Base-by-base conservation (phyloP, 37 sponge, comb jelly and placozoan genomes). In the Aplysina aerophoba region DNA sequence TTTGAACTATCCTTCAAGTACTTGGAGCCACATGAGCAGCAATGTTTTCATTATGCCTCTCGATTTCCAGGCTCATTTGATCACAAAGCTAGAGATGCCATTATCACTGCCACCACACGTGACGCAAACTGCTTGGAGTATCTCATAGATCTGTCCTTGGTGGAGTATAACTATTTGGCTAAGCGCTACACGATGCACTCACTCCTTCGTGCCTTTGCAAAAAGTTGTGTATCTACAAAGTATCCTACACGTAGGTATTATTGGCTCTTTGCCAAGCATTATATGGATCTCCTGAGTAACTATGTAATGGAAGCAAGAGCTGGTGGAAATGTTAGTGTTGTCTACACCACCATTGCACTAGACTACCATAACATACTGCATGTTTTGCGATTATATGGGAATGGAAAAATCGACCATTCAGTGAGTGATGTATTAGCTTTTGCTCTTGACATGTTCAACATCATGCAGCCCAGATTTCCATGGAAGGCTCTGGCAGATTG, bases 391-490 rank as follows among this genome's bases (percentile, higher is more conserved):
- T 44, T 44, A 8, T 44, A 44, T 8, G 50, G 3, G 50, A 44
- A 44, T 44, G 50, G 50, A 8, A 44, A 3, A 44, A 44, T 44
- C 8, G 50, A 44, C 50, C 50, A 8, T 44, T 44, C 50, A 44
- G 50, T 44, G 50, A 44, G 50, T 17, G 73, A 71, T 71, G 20
- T 71, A 21, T 71, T 71, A 34, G 4, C 28, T 5, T 71, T 71
- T 71, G 73, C 73, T 20, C 36, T 30, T 2, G 37, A 71, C 6
- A 35, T 12, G 4, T 71, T 71, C 12, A 6, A 35, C 11, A 33
- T 71, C 37, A 71, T 71, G 31, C 20, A 71, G 73, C 20, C 73
- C 3, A 71, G 73, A 21, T 71, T 71, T 71, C 73, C 73, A 35
- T 25, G 73, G 4, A 37, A 71, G 2, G 73, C 15, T 35, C 37